Percentiles rank a stretch among this genome's conserved stretches.
Conservation (phyloP, 2,797 vertebrate species). For the Argyrosomus regius region DNA sequence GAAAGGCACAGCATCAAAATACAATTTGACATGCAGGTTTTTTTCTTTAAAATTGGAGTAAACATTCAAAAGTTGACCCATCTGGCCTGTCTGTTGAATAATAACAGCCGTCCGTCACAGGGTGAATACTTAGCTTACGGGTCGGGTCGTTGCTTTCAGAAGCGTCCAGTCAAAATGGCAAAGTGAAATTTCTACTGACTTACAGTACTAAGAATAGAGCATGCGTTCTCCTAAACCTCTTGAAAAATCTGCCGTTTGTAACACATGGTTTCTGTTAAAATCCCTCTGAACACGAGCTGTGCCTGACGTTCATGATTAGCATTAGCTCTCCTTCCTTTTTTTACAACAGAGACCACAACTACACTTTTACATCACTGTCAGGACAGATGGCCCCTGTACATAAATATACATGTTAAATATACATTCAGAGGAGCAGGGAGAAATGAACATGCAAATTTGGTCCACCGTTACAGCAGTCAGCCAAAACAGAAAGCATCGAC, state of each 20-base stretch:
- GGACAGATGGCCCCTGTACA: constrained; percentile 66
- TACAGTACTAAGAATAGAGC: constrained; percentile 55
- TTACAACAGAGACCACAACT: constrained; percentile 33
- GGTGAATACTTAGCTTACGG: constrained; percentile 67
- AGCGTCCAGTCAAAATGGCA: constrained; percentile 57
- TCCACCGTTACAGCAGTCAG: constrained; percentile 77
- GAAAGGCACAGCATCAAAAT: constrained; percentile 86
- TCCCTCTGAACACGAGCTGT: constrained; percentile 44
- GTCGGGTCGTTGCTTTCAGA: constrained; percentile 50
- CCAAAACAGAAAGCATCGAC: constrained; percentile 69
- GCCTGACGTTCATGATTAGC: constrained; percentile 31
- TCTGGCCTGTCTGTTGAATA: constrained; percentile 62
- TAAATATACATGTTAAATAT: constrained; percentile 81
- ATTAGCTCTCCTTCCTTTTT: constrained; percentile 39
- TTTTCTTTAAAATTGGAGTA: constrained; percentile 71
- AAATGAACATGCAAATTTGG: constrained; percentile 74
- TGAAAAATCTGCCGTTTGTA: constrained; percentile 43
- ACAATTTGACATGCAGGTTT: constrained; percentile 80
- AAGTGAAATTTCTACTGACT: constrained; percentile 40
- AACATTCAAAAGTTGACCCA: constrained; percentile 81
- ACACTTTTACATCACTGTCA: constrained; percentile 48
- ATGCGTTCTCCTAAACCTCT: constrained; percentile 37
- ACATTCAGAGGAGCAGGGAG: constrained; percentile 69
- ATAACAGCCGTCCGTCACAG: constrained; percentile 67
- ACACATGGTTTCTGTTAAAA: constrained; percentile 47